Evolutionary conservation across 2,888 invertebrate species (phyloP).

Genomic region (Nematopogon swammerdamellus): DNA sequence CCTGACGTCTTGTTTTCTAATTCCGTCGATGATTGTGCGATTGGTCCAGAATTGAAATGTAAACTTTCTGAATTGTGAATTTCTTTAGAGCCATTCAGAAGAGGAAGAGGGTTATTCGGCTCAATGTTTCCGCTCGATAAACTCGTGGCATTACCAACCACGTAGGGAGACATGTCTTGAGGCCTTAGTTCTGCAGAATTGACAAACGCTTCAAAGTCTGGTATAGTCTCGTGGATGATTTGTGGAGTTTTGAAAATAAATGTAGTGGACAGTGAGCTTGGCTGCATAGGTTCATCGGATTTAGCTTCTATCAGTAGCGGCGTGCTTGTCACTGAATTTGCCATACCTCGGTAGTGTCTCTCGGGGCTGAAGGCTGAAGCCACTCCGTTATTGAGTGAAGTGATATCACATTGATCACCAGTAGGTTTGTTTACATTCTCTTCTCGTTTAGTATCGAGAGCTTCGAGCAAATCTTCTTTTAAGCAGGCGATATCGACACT

Average conservation of each 20-base stretch:
- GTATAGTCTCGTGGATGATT: constrained; percentile 15
- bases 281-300: constrained; percentile 20
- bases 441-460: too few species aligned
- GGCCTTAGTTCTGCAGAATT: constrained; percentile 33
- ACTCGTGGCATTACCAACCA: too few species aligned
- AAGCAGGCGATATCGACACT: constrained; percentile 39
- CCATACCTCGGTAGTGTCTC: constrained; percentile 27
- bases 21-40: background rate
- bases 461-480: constrained; percentile 19
- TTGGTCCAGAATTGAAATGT: background rate
- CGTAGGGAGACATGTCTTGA: constrained; percentile 23
- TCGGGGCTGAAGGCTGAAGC: constrained; percentile 18
- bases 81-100: background rate
- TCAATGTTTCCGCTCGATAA: too few species aligned
- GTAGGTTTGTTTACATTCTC: too few species aligned
- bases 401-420: too few species aligned
- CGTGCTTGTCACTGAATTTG: constrained; percentile 36
- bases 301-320: constrained; percentile 23
- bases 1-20: background rate
- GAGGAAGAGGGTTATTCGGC: background rate
- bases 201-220: constrained; percentile 28
- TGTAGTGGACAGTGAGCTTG: constrained; percentile 20
- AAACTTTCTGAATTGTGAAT: background rate
- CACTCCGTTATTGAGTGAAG: too few species aligned
- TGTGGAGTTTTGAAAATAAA: constrained; percentile 15